Evolutionary conservation across 2,113 vertebrate species (phyloP).

Genomic region (Phalacrocorax carbo): DNA sequence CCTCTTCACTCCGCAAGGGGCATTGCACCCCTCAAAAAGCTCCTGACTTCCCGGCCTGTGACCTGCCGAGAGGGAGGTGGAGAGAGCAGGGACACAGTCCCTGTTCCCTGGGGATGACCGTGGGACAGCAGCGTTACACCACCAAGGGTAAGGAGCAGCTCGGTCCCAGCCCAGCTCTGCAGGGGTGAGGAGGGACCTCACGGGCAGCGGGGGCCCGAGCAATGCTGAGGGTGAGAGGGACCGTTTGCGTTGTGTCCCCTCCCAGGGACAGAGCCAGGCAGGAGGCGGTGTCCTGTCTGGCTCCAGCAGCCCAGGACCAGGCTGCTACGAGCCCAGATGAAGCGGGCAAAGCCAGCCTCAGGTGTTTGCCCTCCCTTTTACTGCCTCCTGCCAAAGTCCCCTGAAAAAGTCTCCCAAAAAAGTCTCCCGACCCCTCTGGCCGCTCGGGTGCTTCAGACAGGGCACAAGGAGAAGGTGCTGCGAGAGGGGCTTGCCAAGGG

Average conservation of each 20-base stretch:
- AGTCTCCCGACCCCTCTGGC: neutral
- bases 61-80: neutral
- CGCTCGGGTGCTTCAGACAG: rapidly evolving
- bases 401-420: neutral
- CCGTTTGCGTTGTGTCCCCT: neutral
- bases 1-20: neutral
- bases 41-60: neutral
- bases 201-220: rapidly evolving
- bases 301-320: neutral
- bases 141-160: rapidly evolving
- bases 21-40: neutral
- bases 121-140: neutral
- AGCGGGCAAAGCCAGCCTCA: rapidly evolving
- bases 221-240: neutral
- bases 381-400: neutral
- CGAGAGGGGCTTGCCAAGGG: rapidly evolving
- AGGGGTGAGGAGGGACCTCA: neutral
- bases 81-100: neutral
- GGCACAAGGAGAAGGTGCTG: neutral
- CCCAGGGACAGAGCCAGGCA: neutral
- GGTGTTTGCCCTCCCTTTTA: neutral
- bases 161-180: neutral
- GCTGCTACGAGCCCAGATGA: neutral
- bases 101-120: rapidly evolving
- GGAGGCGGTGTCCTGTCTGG: neutral